Evolutionary conservation across 1,140 invertebrate species (phyloP).

Genomic region (Drosophila punjabiensis): DNA sequence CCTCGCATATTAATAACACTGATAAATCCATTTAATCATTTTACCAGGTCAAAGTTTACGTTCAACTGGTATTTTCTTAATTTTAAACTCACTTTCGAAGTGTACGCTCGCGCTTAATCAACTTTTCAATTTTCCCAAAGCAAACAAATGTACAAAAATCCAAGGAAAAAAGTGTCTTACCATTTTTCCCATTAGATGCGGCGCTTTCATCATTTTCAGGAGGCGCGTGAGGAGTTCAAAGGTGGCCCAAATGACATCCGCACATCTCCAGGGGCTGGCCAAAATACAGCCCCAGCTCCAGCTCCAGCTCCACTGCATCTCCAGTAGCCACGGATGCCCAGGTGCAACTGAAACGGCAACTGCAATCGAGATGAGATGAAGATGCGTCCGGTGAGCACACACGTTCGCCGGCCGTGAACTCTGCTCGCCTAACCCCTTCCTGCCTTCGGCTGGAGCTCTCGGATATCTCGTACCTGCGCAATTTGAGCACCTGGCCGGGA

Average conservation of each 20-base stretch:
- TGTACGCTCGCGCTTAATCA: slow-evolving; percentile 27
- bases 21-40: background rate
- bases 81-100: slow-evolving; percentile 14
- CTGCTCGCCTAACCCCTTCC: slow-evolving; percentile 72
- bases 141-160: slow-evolving; percentile 30
- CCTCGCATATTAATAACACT: background rate
- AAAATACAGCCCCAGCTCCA: slow-evolving; percentile 23
- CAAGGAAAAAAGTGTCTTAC: slow-evolving; percentile 25
- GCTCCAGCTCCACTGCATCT: slow-evolving; percentile 7
- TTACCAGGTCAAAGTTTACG: slow-evolving; percentile 1
- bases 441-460: slow-evolving; percentile 47
- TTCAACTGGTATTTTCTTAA: background rate
- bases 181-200: slow-evolving; percentile 57
- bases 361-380: slow-evolving; percentile 36
- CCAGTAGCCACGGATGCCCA: slow-evolving; percentile 44
- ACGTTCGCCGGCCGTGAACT: slow-evolving; percentile 73
- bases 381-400: slow-evolving; percentile 49
- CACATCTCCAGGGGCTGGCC: slow-evolving; percentile 17
- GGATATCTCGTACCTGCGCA: slow-evolving; percentile 42
- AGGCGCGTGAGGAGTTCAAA: slow-evolving; percentile 71
- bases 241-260: slow-evolving; percentile 62
- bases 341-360: slow-evolving; percentile 33
- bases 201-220: slow-evolving; percentile 55
- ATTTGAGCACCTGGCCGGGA: slow-evolving; percentile 67
- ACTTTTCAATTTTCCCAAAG: slow-evolving; percentile 48